Base-by-base conservation (phyloP, 1,140 invertebrate genomes). In the Drosophila carrolli region DNA sequence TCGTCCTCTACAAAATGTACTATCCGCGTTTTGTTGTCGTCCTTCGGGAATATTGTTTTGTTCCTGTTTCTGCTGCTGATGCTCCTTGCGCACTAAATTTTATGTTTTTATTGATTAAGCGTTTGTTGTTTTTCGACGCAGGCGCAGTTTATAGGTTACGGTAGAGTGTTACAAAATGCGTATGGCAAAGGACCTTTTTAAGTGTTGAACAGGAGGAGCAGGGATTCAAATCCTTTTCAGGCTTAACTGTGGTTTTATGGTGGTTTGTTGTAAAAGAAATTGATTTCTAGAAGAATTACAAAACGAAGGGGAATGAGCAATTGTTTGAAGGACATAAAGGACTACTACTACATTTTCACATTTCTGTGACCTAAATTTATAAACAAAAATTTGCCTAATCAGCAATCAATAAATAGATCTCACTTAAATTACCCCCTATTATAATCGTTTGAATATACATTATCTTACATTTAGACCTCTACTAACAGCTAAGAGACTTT, bases 71-170 rank as follows among this genome's bases (percentile, higher is more conserved):
- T 83, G 62, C 46, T 82, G 35, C 57, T 78, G 65, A 53, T 88
- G 80, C 84, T 79, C 67, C 76, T 89, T 76, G 67, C 84, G 67
- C 77, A 84, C 80, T 77, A 83, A 76, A 89, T 85, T 78, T 88
- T 84, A 88, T 88, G 84, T 88, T 88, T 89, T 88, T 88, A 88
- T 88, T 88, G 84, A 88, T 88, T 88, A 65, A 81, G 73, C 78
- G 58, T 66, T 86, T 81, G 84, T 81, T 82, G 38, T 82, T 83
- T 79, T 82, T 41, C 68, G 19, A 47, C 78, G 79, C 82, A 82
- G 59, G 54, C 82, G 83, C 82, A 48, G n/a, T 53, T 38, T 3
- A 1, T 8, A 7, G 61, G 77, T 74, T 76, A 62, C 66, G 50
- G 9, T 13, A 50, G 16, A 14, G 9, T 8, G 1, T 29, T 8